Conservation (phyloP, 2,888 invertebrate species). For the Acleris sparsana region DNA sequence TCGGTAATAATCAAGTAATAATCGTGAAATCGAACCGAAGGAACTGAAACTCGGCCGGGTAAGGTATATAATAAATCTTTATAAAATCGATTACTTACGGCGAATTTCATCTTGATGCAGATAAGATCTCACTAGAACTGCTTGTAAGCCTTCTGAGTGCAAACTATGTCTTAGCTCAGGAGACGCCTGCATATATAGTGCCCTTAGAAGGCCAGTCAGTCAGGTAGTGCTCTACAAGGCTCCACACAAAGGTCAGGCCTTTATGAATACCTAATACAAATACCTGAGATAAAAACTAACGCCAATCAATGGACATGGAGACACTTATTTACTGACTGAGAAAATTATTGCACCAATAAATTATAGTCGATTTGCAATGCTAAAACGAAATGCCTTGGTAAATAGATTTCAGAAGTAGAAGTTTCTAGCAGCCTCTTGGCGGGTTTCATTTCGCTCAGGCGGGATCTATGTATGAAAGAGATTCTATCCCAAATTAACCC, state of each 20-base stretch:
- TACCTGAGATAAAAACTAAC: slow-evolving; percentile 61
- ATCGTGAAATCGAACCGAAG: too few relatives aligned
- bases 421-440: too few relatives aligned
- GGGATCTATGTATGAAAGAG: too few relatives aligned
- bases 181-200: slow-evolving; percentile 67
- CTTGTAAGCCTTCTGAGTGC: slow-evolving; percentile 73
- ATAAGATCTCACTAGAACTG: slow-evolving; percentile 76
- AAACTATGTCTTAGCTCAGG: slow-evolving; percentile 70
- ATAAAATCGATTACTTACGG: slow-evolving; percentile 59
- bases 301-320: slow-evolving; percentile 16
- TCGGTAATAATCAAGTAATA: too few relatives aligned
- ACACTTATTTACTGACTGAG: slow-evolving; percentile 2
- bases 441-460: too few relatives aligned
- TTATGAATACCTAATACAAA: slow-evolving; percentile 72
- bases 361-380: neutral
- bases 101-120: slow-evolving; percentile 74
- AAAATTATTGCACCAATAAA: neutral
- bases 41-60: too few relatives aligned
- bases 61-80: too few relatives aligned
- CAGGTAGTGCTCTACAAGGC: slow-evolving; percentile 50
- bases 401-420: too few relatives aligned
- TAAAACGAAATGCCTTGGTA: neutral
- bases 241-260: slow-evolving; percentile 64
- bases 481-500: too few relatives aligned
- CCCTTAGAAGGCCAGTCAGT: slow-evolving; percentile 66